phyloP scores from a whole-genome alignment of 2,888 invertebrate species.

The Oxytorus armatus region DNA sequence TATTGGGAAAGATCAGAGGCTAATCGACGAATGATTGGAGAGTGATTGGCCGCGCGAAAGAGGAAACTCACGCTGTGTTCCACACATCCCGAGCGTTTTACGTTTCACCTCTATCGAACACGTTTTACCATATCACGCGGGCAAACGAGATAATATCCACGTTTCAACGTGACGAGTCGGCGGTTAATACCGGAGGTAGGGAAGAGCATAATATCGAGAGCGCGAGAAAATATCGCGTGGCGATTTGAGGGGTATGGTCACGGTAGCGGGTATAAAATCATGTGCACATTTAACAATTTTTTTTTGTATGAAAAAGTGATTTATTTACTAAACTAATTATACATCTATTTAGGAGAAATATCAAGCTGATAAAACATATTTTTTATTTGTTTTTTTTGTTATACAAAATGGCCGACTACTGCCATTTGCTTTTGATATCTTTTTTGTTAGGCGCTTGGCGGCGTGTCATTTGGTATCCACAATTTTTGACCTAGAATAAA shows the following conservation, averaged over 20 bases:
- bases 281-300: too few relatives aligned
- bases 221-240: constrained; percentile 47
- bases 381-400: too few relatives aligned
- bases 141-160: constrained; percentile 48
- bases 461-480: too few relatives aligned
- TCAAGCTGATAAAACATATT: too few relatives aligned
- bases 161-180: constrained; percentile 24
- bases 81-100: constrained; percentile 24
- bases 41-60: constrained; percentile 34
- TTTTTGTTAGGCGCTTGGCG: too few relatives aligned
- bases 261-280: constrained; percentile 2
- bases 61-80: constrained; percentile 20
- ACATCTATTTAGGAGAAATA: too few relatives aligned
- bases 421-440: too few relatives aligned
- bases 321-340: too few relatives aligned
- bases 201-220: constrained; percentile 27
- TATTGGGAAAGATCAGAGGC: constrained; percentile 47
- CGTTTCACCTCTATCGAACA: constrained; percentile 4
- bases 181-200: constrained; percentile 8
- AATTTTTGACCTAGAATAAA: too few relatives aligned
- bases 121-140: constrained; percentile 16
- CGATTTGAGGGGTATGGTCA: constrained; percentile 45
- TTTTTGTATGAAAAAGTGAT: too few relatives aligned
- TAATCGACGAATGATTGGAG: constrained; percentile 36
- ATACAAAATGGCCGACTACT: too few relatives aligned